Conservation (phyloP, 2,113 vertebrate genomes). For the Crotalus tigris region DNA sequence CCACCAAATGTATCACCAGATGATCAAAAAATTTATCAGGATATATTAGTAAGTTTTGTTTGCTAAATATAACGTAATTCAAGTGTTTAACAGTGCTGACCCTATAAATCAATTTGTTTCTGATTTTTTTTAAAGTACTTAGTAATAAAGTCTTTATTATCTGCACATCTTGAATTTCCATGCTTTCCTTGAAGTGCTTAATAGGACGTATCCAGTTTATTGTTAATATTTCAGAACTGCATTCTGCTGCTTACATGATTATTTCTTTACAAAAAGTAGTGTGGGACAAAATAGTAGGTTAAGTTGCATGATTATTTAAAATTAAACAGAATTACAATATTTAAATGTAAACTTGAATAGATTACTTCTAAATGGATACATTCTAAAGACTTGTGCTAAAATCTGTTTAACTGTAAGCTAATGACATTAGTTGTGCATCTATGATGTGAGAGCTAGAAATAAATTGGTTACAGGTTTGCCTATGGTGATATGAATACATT, state of each 20-base stretch:
- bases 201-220: neutral
- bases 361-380: neutral
- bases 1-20: conserved; percentile 43
- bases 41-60: conserved; percentile 74
- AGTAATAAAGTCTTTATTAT: neutral
- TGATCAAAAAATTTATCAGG: conserved; percentile 77
- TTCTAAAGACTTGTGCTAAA: neutral
- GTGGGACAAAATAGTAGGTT: neutral
- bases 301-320: neutral
- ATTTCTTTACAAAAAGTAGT: neutral
- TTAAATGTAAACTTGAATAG: neutral
- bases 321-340: neutral
- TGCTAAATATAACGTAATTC: neutral
- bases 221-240: neutral
- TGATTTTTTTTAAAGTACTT: neutral
- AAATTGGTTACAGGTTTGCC: neutral
- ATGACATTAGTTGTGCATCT: neutral
- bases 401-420: neutral
- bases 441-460: neutral
- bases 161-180: neutral
- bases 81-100: neutral
- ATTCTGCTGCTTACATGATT: neutral
- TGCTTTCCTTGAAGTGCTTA: neutral
- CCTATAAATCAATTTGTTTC: neutral
- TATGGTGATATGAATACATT: neutral